A percentile compares a stretch with the other conserved stretches of the same genome.
phyloP scores from a whole-genome alignment of 2,113 vertebrate species.

The Datnioides undecimradiatus region DNA sequence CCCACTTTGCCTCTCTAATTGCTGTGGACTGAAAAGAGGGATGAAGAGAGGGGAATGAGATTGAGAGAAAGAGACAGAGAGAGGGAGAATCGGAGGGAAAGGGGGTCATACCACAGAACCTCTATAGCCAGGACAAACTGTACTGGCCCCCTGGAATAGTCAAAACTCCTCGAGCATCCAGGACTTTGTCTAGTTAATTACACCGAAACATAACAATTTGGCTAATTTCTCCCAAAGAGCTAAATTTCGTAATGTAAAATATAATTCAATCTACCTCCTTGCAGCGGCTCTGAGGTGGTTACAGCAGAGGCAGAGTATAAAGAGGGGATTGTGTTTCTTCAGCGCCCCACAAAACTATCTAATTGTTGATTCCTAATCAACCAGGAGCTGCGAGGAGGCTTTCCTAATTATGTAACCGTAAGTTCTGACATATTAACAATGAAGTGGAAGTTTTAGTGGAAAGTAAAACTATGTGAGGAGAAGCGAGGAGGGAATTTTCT shows the following conservation, averaged over 20 bases:
- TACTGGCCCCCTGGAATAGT: slow-evolving; percentile 66
- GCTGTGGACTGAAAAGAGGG: slow-evolving; percentile 80
- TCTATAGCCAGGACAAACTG: slow-evolving; percentile 76
- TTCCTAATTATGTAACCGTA: slow-evolving; percentile 83
- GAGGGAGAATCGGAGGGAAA: slow-evolving; percentile 77
- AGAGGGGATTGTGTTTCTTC: slow-evolving; percentile 86
- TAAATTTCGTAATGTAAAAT: slow-evolving; percentile 55
- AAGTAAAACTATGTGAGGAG: slow-evolving; percentile 33
- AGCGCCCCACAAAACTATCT: slow-evolving; percentile 81
- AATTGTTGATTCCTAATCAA: slow-evolving; percentile 85
- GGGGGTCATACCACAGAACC: slow-evolving; percentile 77
- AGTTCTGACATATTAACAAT: slow-evolving; percentile 78
- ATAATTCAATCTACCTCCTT: slow-evolving; percentile 53
- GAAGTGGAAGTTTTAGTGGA: slow-evolving; percentile 57
- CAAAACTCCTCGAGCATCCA: slow-evolving; percentile 40
- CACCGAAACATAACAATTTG: slow-evolving; percentile 49
- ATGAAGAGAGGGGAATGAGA: slow-evolving; percentile 78
- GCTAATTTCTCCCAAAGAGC: slow-evolving; percentile 41
- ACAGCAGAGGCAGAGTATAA: slow-evolving; percentile 75
- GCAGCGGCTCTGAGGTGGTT: slow-evolving; percentile 58
- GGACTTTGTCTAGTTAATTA: slow-evolving; percentile 35
- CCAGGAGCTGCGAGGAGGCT: slow-evolving; percentile 72
- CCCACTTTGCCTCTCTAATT: slow-evolving; percentile 85
- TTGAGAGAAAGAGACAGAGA: slow-evolving; percentile 75
- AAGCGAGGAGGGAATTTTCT: slow-evolving; percentile 1